phyloP scores from a whole-genome alignment of 2,888 invertebrate genomes.

The Odontocolon sp. region DNA sequence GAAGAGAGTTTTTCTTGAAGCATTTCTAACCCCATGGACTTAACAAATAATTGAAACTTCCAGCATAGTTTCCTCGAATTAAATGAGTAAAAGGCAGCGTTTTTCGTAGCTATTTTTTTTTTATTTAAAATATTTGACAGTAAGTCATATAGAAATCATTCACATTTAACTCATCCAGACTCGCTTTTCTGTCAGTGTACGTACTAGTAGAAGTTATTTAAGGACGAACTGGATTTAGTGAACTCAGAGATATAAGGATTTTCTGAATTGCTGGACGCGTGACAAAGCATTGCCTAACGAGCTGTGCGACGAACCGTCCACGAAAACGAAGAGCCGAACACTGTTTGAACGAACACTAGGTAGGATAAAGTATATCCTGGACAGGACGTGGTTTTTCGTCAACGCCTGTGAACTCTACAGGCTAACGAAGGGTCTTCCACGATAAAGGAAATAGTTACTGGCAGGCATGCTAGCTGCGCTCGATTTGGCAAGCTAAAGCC shows the following conservation, averaged over 20 bases:
- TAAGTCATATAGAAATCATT: conserved; percentile 3
- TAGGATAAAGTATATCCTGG: background rate
- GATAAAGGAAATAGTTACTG: conserved; percentile 67
- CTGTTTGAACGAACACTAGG: background rate
- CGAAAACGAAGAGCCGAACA: conserved; percentile 1
- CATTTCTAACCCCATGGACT: background rate
- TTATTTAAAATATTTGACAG: background rate
- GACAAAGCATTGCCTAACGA: conserved; percentile 76
- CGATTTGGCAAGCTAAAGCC: too few relatives aligned
- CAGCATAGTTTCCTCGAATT: background rate
- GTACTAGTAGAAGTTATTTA: background rate
- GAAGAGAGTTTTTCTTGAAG: background rate
- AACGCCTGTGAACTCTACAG: conserved; percentile 25
- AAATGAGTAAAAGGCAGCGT: background rate
- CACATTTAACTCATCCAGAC: conserved; percentile 19
- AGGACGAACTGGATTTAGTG: conserved; percentile 33
- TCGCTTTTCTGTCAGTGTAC: background rate
- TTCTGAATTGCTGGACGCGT: conserved; percentile 64
- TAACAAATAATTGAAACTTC: background rate
- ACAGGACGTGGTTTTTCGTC: conserved; percentile 24
- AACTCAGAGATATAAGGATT: conserved; percentile 34
- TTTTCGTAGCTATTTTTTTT: background rate
- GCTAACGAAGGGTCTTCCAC: conserved; percentile 68
- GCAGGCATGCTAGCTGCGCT: background rate
- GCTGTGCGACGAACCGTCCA: conserved; percentile 64